phyloP scores from a whole-genome alignment of 92 coral and sea anemone species.

The Bergia puertoricense region DNA sequence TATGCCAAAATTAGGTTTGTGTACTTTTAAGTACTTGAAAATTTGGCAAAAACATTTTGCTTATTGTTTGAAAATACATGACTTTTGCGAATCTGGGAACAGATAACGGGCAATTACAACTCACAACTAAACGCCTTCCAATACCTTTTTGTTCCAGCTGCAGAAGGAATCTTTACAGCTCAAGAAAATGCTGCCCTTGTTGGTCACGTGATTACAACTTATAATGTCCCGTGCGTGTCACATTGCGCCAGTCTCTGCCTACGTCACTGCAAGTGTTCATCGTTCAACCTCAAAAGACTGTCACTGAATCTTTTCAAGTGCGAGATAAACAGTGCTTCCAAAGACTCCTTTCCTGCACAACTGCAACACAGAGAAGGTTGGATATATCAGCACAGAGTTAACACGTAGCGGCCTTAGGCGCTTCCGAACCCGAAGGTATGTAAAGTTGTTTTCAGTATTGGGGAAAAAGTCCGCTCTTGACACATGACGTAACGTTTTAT shows the following conservation, averaged over 20 bases:
- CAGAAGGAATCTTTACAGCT: constrained; percentile 16
- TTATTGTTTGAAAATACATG: too few relatives aligned
- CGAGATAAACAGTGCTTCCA: constrained; percentile 14
- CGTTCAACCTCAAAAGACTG: constrained; percentile 22
- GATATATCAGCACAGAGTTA: not conserved
- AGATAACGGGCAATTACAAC: not conserved
- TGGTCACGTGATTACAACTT: constrained; percentile 18
- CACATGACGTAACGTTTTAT: too few relatives aligned
- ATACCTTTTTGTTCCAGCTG: not conserved
- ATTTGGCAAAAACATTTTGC: too few relatives aligned
- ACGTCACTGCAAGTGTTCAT: constrained; percentile 25
- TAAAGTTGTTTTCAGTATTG: not conserved
- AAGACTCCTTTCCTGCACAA: not conserved
- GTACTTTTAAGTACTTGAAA: too few relatives aligned
- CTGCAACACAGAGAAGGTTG: constrained; percentile 29
- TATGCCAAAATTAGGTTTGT: not conserved
- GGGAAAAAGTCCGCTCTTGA: too few relatives aligned
- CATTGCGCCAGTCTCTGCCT: constrained; percentile 20
- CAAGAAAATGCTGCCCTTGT: not conserved
- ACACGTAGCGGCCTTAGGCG: not conserved
- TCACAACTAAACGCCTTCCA: not conserved
- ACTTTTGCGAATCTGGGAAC: too few relatives aligned
- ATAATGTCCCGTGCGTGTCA: not conserved
- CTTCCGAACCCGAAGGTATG: not conserved
- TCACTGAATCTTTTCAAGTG: constrained; percentile 6